A percentile compares a stretch with the other conserved stretches of the same genome.
phyloP scores from a whole-genome alignment of 2,113 vertebrate genomes.

The Atrichornis clamosus region DNA sequence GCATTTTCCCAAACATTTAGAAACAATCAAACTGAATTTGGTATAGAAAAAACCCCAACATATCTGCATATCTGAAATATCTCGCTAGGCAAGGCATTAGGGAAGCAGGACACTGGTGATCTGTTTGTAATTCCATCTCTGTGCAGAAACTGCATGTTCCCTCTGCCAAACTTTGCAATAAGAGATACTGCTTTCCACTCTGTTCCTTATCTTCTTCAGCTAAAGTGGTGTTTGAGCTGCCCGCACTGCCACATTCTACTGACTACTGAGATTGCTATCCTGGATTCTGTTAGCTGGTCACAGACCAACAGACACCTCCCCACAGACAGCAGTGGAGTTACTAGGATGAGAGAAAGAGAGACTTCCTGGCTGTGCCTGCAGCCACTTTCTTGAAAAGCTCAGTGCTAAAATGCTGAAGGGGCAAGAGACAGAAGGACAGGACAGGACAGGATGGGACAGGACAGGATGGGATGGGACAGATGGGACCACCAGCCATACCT shows the following conservation, averaged over 20 bases:
- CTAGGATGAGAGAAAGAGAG: not conserved
- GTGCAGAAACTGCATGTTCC: not conserved
- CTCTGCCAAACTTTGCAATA: not conserved
- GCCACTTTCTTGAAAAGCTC: not conserved
- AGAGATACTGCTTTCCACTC: not conserved
- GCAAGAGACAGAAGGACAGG: not conserved
- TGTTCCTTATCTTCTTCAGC: not conserved
- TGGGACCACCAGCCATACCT: conserved; percentile 48
- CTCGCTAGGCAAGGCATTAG: not conserved
- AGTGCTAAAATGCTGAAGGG: not conserved
- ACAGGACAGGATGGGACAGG: not conserved
- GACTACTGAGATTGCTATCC: not conserved
- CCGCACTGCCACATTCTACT: not conserved
- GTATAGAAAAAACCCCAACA: not conserved
- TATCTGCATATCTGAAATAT: not conserved
- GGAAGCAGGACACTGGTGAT: not conserved
- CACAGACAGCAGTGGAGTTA: not conserved
- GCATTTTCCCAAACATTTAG: not conserved
- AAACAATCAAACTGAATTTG: not conserved
- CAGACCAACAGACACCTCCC: not conserved
- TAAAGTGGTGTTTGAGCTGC: not conserved
- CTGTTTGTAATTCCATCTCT: not conserved
- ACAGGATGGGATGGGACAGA: not conserved
- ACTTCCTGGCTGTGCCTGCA: not conserved
- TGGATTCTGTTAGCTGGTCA: not conserved